Evolutionary conservation across 2,113 vertebrate genomes (phyloP).

Genomic region (Nothobranchius furzeri): DNA sequence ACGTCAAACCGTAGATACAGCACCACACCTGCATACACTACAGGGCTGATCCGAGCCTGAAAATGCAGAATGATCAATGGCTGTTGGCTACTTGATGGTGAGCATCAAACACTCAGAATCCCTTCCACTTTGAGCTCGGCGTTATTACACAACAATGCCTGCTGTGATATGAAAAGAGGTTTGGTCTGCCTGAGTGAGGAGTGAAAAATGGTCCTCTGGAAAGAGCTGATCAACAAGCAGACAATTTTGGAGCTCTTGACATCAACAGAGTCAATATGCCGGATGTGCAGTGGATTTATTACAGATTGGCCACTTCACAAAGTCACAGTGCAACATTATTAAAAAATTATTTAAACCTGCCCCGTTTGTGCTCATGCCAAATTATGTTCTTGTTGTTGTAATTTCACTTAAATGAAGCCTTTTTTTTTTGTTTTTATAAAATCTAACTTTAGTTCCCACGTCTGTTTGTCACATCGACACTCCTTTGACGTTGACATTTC

Average conservation of each 20-base stretch:
- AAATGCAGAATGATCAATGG: slow-evolving; percentile 42
- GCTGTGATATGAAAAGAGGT: slow-evolving; percentile 25
- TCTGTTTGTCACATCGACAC: not conserved
- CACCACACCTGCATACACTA: slow-evolving; percentile 36
- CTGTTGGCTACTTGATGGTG: slow-evolving; percentile 47
- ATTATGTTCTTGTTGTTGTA: too few species aligned
- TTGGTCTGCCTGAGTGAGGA: slow-evolving; percentile 19
- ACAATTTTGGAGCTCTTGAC: slow-evolving; percentile 37
- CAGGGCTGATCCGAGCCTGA: slow-evolving; percentile 18
- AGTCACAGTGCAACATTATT: slow-evolving; percentile 9
- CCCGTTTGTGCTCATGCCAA: not conserved
- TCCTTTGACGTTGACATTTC: not conserved
- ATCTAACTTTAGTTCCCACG: not conserved
- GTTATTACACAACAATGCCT: slow-evolving; percentile 43
- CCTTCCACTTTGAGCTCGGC: slow-evolving; percentile 23
- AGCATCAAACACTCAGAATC: slow-evolving; percentile 39
- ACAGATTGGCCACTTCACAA: slow-evolving; percentile 14
- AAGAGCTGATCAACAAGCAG: slow-evolving; percentile 48
- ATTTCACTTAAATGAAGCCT: not conserved
- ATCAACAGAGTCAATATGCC: slow-evolving; percentile 35
- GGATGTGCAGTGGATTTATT: slow-evolving; percentile 13
- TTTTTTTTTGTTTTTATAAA: not conserved
- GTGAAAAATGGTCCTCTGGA: slow-evolving; percentile 34
- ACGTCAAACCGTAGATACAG: slow-evolving; percentile 14
- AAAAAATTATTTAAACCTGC: not conserved